Evolutionary conservation across 2,888 invertebrate genomes (phyloP).

Genomic region (Nephrotoma flavescens): DNA sequence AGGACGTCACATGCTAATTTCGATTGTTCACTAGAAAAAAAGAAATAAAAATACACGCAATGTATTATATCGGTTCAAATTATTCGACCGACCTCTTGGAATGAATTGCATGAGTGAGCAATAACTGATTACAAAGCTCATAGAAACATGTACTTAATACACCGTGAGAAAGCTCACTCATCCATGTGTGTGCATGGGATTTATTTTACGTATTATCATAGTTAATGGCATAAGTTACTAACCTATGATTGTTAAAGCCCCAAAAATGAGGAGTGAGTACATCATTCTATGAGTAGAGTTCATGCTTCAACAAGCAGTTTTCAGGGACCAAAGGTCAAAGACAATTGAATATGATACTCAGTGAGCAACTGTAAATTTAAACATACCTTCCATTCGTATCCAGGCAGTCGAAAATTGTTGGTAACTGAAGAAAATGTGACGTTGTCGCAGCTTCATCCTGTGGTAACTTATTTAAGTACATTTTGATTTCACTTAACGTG

Average conservation of each 20-base stretch:
- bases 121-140: not conserved
- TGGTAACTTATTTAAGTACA: constrained; percentile 28
- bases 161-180: not conserved
- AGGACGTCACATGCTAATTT: constrained; percentile 50
- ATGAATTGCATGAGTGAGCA: not conserved
- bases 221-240: not conserved
- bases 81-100: not conserved
- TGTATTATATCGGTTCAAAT: not conserved
- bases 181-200: not conserved
- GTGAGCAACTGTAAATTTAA: constrained; percentile 1
- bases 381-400: constrained; percentile 37
- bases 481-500: constrained; percentile 33
- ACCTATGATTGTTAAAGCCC: not conserved
- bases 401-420: constrained; percentile 47
- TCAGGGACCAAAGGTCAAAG: not conserved
- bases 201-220: not conserved
- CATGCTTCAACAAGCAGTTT: not conserved
- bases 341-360: not conserved
- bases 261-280: not conserved
- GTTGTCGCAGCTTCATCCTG: constrained; percentile 29
- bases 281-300: not conserved
- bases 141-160: not conserved
- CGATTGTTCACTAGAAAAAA: constrained; percentile 37
- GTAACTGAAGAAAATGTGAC: constrained; percentile 34
- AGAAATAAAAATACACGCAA: constrained; percentile 8